Percentiles rank a stretch among this genome's conserved stretches.
Evolutionary conservation across 2,888 invertebrate species (phyloP).

Genomic region (Torymus auratus): DNA sequence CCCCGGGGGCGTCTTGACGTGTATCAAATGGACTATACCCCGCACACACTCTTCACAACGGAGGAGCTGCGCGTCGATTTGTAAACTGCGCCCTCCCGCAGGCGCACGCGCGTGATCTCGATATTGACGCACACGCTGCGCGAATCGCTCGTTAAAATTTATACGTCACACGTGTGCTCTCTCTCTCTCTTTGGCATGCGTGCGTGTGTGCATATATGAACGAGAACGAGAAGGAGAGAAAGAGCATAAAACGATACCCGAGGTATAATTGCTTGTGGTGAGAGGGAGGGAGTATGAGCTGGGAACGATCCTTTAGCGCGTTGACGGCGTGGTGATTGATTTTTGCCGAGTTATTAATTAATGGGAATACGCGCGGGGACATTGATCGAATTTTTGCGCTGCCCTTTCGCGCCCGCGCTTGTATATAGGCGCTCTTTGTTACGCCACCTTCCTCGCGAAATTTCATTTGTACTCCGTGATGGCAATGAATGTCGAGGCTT

Average conservation of each 20-base stretch:
- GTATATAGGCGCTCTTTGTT: no score
- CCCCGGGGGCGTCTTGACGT: conserved; percentile 32
- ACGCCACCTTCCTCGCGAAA: no score
- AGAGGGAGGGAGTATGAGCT: no score
- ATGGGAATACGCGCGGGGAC: background rate
- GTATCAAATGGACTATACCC: conserved; percentile 43
- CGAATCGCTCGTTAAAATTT: conserved; percentile 31
- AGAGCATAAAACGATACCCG: no score
- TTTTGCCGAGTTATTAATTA: conserved; percentile 11
- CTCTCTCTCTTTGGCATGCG: background rate
- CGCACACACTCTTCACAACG: conserved; percentile 3
- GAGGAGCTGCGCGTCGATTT: conserved; percentile 41
- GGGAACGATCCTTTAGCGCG: background rate
- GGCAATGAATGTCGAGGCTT: no score
- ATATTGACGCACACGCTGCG: conserved; percentile 41
- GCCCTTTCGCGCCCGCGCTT: no score
- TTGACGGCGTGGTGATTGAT: conserved; percentile 21
- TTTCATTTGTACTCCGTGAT: no score
- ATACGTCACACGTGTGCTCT: conserved; percentile 5
- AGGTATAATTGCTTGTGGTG: background rate
- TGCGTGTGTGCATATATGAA: no score
- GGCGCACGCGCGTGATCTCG: conserved; percentile 46
- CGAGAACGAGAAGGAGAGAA: no score
- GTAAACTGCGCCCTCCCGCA: conserved; percentile 51
- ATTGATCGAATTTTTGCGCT: no score